Conservation (phyloP, 1,140 invertebrate genomes). For the Bicyclus anynana region DNA sequence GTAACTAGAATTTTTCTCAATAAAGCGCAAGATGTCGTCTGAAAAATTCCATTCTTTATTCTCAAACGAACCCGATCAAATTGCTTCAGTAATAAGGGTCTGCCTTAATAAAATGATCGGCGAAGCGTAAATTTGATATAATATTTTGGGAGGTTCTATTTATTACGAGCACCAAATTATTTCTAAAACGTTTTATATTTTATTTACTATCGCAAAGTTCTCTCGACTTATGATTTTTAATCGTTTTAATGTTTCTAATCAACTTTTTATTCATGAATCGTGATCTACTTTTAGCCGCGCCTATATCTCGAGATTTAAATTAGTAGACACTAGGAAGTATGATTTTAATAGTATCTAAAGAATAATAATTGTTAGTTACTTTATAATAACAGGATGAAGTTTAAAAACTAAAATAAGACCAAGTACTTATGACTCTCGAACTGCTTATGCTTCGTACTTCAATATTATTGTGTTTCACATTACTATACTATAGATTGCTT, state of each 20-base stretch:
- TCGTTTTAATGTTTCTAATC: neutral
- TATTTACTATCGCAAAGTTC: neutral
- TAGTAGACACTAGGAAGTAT: conserved; percentile 12
- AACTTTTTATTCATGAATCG: conserved; percentile 12
- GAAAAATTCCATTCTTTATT: conserved; percentile 62
- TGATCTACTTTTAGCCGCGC: conserved; percentile 8
- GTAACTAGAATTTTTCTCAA: conserved; percentile 48
- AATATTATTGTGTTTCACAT: neutral
- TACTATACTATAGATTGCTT: no score
- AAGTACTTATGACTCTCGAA: no score
- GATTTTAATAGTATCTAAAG: neutral
- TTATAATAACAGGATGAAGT: neutral
- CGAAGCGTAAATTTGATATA: conserved; percentile 36
- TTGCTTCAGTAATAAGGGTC: conserved; percentile 64
- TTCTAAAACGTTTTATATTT: neutral
- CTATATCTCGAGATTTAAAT: conserved; percentile 6
- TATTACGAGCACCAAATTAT: conserved; percentile 16
- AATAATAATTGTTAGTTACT: neutral
- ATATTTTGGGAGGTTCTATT: conserved; percentile 27
- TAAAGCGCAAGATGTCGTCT: conserved; percentile 62
- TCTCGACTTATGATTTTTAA: neutral
- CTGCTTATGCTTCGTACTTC: no score
- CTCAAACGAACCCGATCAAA: conserved; percentile 56
- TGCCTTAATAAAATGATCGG: conserved; percentile 59
- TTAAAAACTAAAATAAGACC: no score